These are phyloP conservation scores for Pomatostomus ruficeps DNA, from an alignment of 2,113 vertebrate genomes.

Conservation along the genomic window DNA sequence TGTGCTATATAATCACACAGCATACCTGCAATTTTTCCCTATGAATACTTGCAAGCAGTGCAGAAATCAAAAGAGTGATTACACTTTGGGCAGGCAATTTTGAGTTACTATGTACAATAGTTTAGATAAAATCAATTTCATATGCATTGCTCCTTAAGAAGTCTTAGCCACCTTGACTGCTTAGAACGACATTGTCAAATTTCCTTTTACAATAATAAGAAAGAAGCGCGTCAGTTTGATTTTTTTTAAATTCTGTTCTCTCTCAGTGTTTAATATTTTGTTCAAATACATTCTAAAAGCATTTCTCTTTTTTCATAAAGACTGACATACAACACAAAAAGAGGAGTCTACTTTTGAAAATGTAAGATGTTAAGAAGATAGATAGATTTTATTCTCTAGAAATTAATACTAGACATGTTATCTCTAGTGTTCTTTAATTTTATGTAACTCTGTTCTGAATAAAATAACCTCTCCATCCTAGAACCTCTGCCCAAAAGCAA, in stretches of 20 bases:
- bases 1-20: neutral
- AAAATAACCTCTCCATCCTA: neutral
- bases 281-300: neutral
- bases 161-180: neutral
- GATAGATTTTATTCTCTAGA: neutral
- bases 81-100: neutral
- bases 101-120: neutral
- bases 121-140: neutral
- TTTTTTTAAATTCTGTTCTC: neutral
- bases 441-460: neutral
- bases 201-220: neutral
- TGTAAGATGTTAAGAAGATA: neutral
- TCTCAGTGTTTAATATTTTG: neutral
- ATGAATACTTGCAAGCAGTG: neutral
- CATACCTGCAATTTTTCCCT: neutral
- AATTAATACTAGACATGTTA: neutral
- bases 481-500: neutral
- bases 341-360: neutral
- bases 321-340: neutral
- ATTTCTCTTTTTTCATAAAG: neutral
- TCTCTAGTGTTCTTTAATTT: neutral
- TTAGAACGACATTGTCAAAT: neutral
- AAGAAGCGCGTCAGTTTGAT: accelerated
- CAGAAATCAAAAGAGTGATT: neutral
- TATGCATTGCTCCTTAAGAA: neutral